phyloP scores from a whole-genome alignment of 1,140 invertebrate genomes.

The Pachyrhynchus sulphureomaculatus region DNA sequence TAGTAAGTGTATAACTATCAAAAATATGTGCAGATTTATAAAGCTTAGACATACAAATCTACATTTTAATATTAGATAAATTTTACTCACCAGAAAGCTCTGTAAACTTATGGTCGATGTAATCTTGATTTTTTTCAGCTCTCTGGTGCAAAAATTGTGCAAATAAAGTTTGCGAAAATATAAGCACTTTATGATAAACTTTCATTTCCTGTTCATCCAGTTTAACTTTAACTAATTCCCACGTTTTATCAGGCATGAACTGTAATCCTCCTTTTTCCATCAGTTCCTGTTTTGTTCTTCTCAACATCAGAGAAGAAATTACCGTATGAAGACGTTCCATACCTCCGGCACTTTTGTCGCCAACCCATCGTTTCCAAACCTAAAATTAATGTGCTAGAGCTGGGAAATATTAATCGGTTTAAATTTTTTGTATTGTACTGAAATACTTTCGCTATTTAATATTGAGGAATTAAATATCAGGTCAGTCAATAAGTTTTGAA shows the following conservation, averaged over 20 bases:
- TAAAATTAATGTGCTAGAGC: conserved; percentile 40
- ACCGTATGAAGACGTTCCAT: conserved; percentile 73
- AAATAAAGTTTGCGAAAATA: conserved; percentile 72
- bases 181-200: conserved; percentile 75
- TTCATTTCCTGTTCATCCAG: conserved; percentile 71
- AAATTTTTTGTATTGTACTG: too few relatives aligned
- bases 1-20: too few relatives aligned
- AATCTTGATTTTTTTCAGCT: conserved; percentile 61
- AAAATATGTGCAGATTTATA: too few relatives aligned
- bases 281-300: conserved; percentile 81
- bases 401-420: too few relatives aligned
- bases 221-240: conserved; percentile 59
- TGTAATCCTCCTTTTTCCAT: conserved; percentile 60
- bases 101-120: conserved; percentile 46
- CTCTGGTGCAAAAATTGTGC: conserved; percentile 73
- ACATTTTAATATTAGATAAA: too few relatives aligned
- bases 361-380: conserved; percentile 72
- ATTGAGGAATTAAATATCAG: too few relatives aligned
- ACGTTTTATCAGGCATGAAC: conserved; percentile 65
- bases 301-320: conserved; percentile 77
- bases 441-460: too few relatives aligned
- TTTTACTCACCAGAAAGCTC: conserved; percentile 1
- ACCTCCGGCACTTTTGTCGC: conserved; percentile 72
- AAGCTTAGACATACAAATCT: too few relatives aligned
- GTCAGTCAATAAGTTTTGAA: too few relatives aligned